Evolutionary conservation across 2,888 invertebrate species (phyloP).

Genomic region (Coenonympha glycerion): DNA sequence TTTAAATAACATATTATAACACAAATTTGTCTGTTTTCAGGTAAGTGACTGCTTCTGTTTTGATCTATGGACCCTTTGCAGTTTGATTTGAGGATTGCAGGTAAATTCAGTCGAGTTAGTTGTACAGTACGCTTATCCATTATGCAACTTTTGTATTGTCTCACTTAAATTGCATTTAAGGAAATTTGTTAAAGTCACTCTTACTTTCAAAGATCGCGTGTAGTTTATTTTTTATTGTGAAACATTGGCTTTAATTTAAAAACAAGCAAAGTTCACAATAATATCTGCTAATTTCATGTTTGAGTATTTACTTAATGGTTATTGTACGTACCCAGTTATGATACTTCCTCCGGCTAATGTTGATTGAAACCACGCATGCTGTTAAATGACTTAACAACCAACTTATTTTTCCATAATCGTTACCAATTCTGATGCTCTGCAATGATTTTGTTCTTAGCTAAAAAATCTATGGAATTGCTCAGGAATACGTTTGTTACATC

Average conservation of each 20-base stretch:
- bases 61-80: neutral
- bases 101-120: neutral
- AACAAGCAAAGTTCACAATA: constrained; percentile 1
- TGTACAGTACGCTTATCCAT: neutral
- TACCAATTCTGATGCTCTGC: too few species aligned
- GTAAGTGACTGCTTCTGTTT: neutral
- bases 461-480: too few species aligned
- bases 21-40: neutral
- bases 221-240: constrained; percentile 7
- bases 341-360: too few species aligned
- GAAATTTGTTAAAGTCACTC: constrained; percentile 1
- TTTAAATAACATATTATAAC: neutral
- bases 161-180: neutral
- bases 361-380: too few species aligned
- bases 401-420: too few species aligned
- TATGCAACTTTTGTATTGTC: neutral
- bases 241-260: constrained; percentile 3
- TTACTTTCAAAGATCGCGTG: constrained; percentile 24
- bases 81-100: neutral
- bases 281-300: neutral
- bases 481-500: too few species aligned
- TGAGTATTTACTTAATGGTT: too few species aligned
- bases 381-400: too few species aligned
- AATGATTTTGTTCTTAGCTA: too few species aligned
- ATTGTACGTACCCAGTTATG: too few species aligned